Evolutionary conservation across 2,797 vertebrate genomes (phyloP), one percentile per base, ranked within the genome.

Genomic region (Falco concolor): DNA sequence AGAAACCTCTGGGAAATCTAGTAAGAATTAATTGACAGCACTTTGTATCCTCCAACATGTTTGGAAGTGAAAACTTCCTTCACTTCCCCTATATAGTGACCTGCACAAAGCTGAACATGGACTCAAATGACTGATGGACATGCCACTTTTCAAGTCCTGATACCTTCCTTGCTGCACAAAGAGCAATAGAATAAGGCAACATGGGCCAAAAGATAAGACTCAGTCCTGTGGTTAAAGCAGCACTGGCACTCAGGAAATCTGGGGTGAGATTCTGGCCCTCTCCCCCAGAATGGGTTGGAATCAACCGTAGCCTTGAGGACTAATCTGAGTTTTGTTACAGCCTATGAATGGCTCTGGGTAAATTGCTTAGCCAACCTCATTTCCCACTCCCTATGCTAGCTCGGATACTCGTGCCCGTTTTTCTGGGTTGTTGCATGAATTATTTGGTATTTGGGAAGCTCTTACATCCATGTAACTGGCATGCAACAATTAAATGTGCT

Each of bases 371-470:
- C 7, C 23, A 68, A 6, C 45, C 16, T 32, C 15, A 8, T 19
- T 68, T 59, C 56, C 56, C 34, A 24, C n/a, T 72, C 14, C 67
- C 57, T 4, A 9, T 18, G 9, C n/a, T 42, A 61, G 70, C 45
- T 50, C 12, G 50, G 68, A 52, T 34, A 20, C n/a, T 38, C 1
- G 0, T 36, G 44, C 14, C n/a, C 3, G 2, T 32, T 59, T 81
- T 52, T 30, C 45, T 27, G 68, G 36, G 30, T n/a, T 44, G 22
- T 24, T 30, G 9, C 54, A 42, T 12, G 60, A 88, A 38, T 74
- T 93, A 67, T 22, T 50, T 64, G 56, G 61, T 67, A 40, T 68
- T 80, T 75, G 53, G 78, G n/a, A 91, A 89, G 61, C 68, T 84
- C 69, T 75, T 78, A 68, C 82, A 76, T 56, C 59, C 70, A 13